Evolutionary conservation across 2,113 vertebrate genomes (phyloP).

Genomic region (Malurus elegans): DNA sequence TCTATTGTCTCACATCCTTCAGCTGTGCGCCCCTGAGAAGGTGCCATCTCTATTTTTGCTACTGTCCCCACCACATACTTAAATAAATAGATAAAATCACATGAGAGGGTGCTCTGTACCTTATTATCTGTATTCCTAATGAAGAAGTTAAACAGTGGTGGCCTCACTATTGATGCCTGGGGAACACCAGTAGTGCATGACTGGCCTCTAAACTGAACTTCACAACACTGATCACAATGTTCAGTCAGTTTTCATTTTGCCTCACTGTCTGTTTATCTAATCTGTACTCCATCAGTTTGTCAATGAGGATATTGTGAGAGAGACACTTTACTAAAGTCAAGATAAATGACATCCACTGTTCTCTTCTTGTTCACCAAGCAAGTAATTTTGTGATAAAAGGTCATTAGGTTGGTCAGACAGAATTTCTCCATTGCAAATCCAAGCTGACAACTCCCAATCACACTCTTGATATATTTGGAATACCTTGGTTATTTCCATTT

Average conservation of each 20-base stretch:
- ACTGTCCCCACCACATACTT: fast-evolving
- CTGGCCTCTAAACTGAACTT: neutral
- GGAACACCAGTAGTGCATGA: neutral
- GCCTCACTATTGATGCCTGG: too few species aligned
- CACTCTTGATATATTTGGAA: neutral
- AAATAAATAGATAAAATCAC: neutral
- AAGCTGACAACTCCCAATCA: neutral
- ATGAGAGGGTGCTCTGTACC: fast-evolving
- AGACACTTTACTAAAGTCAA: neutral
- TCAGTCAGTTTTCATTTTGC: neutral
- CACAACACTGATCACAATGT: neutral
- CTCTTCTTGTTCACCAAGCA: neutral
- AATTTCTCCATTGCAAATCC: neutral
- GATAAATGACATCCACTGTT: fast-evolving
- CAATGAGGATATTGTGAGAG: neutral
- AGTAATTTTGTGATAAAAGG: neutral
- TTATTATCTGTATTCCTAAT: neutral
- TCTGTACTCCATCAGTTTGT: neutral
- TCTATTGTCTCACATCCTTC: neutral
- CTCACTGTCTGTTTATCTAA: neutral
- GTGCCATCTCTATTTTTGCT: neutral
- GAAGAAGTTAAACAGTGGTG: neutral
- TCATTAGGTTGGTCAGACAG: neutral
- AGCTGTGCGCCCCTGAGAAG: neutral
- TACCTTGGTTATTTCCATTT: neutral